Conservation (phyloP, 2,113 vertebrate species). For the Columba livia region DNA sequence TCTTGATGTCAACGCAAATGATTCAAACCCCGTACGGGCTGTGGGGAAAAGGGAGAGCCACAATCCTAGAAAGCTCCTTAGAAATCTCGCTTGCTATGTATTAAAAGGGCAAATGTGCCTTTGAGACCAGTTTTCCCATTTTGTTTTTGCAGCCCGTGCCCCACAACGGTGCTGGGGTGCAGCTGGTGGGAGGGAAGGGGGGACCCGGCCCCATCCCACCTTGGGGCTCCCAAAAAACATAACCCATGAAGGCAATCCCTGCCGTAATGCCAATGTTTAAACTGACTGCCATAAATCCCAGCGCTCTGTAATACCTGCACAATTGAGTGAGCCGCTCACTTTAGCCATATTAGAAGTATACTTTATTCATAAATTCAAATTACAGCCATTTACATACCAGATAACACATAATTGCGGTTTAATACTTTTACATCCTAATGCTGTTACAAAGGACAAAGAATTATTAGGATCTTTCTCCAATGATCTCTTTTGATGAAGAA, state of each 20-base stretch:
- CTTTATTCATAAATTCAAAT: slow-evolving; percentile 32
- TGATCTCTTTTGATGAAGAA: slow-evolving; percentile 21
- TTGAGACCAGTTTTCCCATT: neutral
- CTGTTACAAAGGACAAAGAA: slow-evolving; percentile 9
- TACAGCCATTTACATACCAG: neutral
- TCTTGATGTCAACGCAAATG: neutral
- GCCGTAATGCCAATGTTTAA: neutral
- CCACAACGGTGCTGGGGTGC: fast-evolving
- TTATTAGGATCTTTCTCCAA: slow-evolving; percentile 10
- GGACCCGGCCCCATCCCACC: too few species aligned
- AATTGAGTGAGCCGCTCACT: neutral
- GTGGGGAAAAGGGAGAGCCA: neutral
- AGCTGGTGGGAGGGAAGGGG: neutral
- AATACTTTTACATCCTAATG: slow-evolving; percentile 35
- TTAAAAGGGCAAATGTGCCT: neutral
- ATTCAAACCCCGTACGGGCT: neutral
- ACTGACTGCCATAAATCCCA: neutral
- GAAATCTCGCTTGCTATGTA: neutral
- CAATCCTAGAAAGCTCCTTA: neutral
- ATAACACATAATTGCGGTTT: slow-evolving; percentile 20
- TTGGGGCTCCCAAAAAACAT: fast-evolving
- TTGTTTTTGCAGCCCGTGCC: neutral
- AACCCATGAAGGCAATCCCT: neutral
- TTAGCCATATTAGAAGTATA: neutral
- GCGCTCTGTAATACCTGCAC: neutral